Percentiles rank a stretch among this genome's conserved stretches.
These are phyloP conservation scores for Thalassoma bifasciatum DNA, from an alignment of 2,113 vertebrate genomes.

Conservation along the genomic window DNA sequence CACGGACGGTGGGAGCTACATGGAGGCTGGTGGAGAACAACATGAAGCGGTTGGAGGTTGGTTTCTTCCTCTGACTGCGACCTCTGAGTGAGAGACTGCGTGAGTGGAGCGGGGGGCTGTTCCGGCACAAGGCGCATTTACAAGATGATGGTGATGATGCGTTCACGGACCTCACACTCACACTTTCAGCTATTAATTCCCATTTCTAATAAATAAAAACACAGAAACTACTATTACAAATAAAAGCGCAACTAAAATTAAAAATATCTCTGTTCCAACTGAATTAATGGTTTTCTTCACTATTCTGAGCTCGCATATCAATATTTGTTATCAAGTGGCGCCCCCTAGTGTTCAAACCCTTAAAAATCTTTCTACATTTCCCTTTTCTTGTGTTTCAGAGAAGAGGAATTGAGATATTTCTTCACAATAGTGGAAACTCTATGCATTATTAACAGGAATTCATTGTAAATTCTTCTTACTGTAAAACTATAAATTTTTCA, in stretches of 20 bases:
- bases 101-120: slow-evolving; percentile 28
- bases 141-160: slow-evolving; percentile 45
- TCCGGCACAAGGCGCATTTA: slow-evolving; percentile 53
- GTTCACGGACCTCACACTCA: slow-evolving; percentile 37
- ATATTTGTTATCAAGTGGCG: slow-evolving; percentile 4
- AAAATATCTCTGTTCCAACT: neutral
- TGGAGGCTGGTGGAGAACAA: slow-evolving; percentile 17
- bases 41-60: slow-evolving; percentile 34
- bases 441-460: too few relatives aligned
- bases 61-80: slow-evolving; percentile 41
- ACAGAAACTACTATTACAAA: too few relatives aligned
- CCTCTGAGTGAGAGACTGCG: slow-evolving; percentile 38
- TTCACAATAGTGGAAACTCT: too few relatives aligned
- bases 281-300: neutral
- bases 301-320: neutral
- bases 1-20: slow-evolving; percentile 38
- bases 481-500: too few relatives aligned
- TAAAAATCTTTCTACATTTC: too few relatives aligned
- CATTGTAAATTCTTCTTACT: too few relatives aligned
- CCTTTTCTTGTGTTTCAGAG: too few relatives aligned
- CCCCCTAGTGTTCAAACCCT: slow-evolving; percentile 49
- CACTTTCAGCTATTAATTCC: neutral
- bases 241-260: too few relatives aligned
- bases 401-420: too few relatives aligned
- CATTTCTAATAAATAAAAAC: too few relatives aligned